Base-by-base conservation (phyloP, 2,113 vertebrate species). In the Alosa alosa region DNA sequence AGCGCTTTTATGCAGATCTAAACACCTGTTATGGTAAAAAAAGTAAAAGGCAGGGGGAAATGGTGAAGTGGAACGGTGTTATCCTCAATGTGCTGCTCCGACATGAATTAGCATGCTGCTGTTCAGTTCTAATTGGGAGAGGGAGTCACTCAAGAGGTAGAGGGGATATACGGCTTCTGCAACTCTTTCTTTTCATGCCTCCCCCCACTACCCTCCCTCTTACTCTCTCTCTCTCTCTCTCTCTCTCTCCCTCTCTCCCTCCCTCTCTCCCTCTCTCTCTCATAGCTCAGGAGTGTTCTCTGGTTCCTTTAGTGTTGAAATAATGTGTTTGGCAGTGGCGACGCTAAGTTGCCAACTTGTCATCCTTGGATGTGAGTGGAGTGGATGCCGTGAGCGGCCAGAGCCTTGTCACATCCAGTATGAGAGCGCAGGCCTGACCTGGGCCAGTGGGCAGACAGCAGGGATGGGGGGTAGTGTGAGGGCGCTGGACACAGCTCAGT, bases 21-120 rank as follows among this genome's bases (percentile, higher is more conserved):
- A 78, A 78, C 72, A 78, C 72, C 72, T 78, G 72, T 78, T 78
- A 39, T 60, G 31, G 72, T 78, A 17, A 78, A 39, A 18, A 36
- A 5, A 36, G 11, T 15, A 64, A 64, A 68, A 72, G 36, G 31
- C 39, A 36, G 10, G 55, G 18, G 55, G 18, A 1, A 60, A 60
- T 22, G 52, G 20, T 60, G 55, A 60, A 18, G 18, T 22, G 18
- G 55, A 60, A 60, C 20, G 18, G 5, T 6, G 20, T 7, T 6
- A 4, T 18, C 52, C 18, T 22, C 55, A 60, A 7, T 6, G 31
- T 78, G 72, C 31, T 2, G 72, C 72, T 17, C 11, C 25, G 11
- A 78, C 72, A 78, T 78, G 72, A 78, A 15, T 78, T 78, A 78
- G 36, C 31, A 36, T 78, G 31, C 36, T 41, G 13, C 10, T 18